These are phyloP conservation scores for Bilobella aurantiaca DNA, from an alignment of 1,140 invertebrate genomes.

Conservation along the genomic window DNA sequence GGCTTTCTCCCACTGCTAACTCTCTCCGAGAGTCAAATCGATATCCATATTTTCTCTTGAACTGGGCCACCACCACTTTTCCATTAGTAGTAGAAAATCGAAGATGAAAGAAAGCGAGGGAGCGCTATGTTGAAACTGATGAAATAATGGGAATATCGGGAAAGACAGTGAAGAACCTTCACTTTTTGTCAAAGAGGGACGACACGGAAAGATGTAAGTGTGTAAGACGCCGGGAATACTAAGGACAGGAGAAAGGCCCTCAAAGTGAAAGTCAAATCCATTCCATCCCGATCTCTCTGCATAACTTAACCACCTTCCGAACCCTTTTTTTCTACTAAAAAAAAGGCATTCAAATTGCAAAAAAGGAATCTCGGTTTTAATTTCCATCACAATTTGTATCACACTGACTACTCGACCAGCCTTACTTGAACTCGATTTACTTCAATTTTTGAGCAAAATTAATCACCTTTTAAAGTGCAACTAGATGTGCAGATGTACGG, in stretches of 20 bases:
- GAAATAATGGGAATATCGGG: constrained; percentile 1
- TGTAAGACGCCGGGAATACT: too few species aligned
- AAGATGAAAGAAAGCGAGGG: neutral
- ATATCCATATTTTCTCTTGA: constrained; percentile 1
- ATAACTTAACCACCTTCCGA: neutral
- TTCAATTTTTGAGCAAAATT: too few species aligned
- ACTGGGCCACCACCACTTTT: neutral
- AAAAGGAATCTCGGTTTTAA: too few species aligned
- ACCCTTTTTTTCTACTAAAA: too few species aligned
- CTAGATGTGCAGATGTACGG: too few species aligned
- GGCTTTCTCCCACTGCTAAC: neutral
- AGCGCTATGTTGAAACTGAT: neutral
- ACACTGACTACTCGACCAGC: too few species aligned
- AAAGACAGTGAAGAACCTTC: neutral
- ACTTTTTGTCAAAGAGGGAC: too few species aligned
- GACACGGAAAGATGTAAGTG: too few species aligned
- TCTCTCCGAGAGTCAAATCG: neutral
- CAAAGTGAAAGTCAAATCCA: neutral
- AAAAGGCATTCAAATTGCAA: too few species aligned
- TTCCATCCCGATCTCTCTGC: neutral
- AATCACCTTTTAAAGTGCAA: too few species aligned
- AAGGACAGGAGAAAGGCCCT: neutral
- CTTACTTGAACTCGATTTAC: too few species aligned
- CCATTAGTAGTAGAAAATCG: neutral
- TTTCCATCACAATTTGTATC: too few species aligned